These are phyloP conservation scores for Babylonia areolata DNA, from an alignment of 1,140 invertebrate species.

Conservation along the genomic window DNA sequence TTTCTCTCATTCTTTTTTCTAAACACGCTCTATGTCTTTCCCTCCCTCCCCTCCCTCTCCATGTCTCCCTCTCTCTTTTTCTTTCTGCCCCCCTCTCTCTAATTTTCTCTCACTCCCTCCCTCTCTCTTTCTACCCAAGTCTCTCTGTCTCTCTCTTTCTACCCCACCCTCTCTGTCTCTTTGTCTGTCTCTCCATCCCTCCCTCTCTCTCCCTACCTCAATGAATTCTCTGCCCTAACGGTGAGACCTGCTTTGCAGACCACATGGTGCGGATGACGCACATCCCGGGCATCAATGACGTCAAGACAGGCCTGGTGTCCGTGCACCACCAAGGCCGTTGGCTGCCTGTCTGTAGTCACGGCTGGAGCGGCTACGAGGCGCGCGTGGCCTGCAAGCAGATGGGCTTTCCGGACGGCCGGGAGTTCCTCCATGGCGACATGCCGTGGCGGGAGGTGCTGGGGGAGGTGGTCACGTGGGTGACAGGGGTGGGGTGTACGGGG, in stretches of 20 bases:
- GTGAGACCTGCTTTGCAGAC: too few relatives aligned
- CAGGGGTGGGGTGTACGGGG: constrained; percentile 90
- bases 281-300: constrained; percentile 36
- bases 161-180: neutral
- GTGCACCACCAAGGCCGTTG: constrained; percentile 89
- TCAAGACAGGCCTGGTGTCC: constrained; percentile 87
- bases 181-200: too few relatives aligned
- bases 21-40: too few relatives aligned
- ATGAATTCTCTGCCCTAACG: too few relatives aligned
- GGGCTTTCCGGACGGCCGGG: constrained; percentile 51
- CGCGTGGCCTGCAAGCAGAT: constrained; percentile 84
- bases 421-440: constrained; percentile 15
- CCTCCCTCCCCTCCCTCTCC: too few relatives aligned
- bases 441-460: constrained; percentile 19
- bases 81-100: too few relatives aligned
- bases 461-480: constrained; percentile 85
- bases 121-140: too few relatives aligned
- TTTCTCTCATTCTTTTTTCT: too few relatives aligned
- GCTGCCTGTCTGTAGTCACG: constrained; percentile 93
- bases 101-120: too few relatives aligned
- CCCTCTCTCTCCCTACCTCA: neutral
- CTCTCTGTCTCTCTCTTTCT: neutral
- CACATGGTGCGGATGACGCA: constrained; percentile 52
- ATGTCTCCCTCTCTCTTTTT: too few relatives aligned
- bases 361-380: constrained; percentile 90